A percentile compares a stretch with the other conserved stretches of the same genome.
phyloP scores from a whole-genome alignment of 2,113 vertebrate genomes.

The Ophiodon elongatus region DNA sequence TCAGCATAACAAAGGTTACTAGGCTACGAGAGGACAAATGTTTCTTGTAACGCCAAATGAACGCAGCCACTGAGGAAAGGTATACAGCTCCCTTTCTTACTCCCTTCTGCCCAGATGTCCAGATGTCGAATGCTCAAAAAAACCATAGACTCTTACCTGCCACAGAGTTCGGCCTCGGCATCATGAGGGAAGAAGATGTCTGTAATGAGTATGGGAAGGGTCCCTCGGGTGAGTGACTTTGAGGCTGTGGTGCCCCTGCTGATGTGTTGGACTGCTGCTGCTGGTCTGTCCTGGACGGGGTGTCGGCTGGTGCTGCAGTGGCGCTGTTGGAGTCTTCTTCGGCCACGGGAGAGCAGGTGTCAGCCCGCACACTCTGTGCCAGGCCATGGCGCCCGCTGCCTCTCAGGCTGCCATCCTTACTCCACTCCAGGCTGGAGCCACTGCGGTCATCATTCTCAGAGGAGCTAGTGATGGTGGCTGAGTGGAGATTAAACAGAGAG shows the following conservation, averaged over 20 bases:
- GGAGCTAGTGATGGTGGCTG: conserved; percentile 98
- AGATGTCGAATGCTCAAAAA: conserved; percentile 26
- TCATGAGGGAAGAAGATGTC: conserved; percentile 89
- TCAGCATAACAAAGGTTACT: conserved; percentile 27
- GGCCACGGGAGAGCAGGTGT: conserved; percentile 95
- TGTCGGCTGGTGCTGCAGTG: conserved; percentile 76
- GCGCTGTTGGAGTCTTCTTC: conserved; percentile 89
- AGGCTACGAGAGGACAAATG: conserved; percentile 11
- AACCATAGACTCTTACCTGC: conserved; percentile 88
- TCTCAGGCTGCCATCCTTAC: conserved; percentile 92
- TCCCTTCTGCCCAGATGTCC: conserved; percentile 14
- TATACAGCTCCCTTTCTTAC: background rate
- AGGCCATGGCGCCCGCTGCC: conserved; percentile 88
- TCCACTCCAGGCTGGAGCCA: conserved; percentile 98
- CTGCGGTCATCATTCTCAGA: conserved; percentile 99
- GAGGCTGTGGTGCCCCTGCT: conserved; percentile 61
- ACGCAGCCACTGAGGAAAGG: background rate
- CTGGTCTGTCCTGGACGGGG: conserved; percentile 81
- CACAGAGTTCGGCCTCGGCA: conserved; percentile 98
- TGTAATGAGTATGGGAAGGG: conserved; percentile 87
- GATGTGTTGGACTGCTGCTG: conserved; percentile 61
- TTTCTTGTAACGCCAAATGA: conserved; percentile 13
- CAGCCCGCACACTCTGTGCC: conserved; percentile 87
- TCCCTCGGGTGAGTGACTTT: conserved; percentile 85
- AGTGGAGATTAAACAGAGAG: conserved; percentile 36